Conservation (phyloP, 1,140 invertebrate species). For the Fopius arisanus region DNA sequence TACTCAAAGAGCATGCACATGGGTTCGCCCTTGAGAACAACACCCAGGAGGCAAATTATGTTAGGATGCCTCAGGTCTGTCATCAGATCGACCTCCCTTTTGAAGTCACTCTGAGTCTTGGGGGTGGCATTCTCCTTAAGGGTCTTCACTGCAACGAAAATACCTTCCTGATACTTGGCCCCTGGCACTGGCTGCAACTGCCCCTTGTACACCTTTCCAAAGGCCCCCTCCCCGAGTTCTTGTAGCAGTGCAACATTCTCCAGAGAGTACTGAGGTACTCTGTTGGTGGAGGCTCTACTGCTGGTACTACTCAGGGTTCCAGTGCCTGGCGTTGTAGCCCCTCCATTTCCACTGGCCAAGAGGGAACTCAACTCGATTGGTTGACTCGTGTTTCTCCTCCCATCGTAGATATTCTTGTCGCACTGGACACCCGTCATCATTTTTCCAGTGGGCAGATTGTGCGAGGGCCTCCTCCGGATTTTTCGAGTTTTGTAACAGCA, state of each 20-base stretch:
- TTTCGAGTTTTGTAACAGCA: conserved; percentile 60
- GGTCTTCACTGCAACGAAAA: conserved; percentile 92
- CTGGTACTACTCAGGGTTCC: conserved; percentile 64
- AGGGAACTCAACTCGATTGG: conserved; percentile 83
- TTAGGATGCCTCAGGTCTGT: conserved; percentile 94
- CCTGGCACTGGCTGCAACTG: conserved; percentile 75
- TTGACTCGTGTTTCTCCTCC: conserved; percentile 68
- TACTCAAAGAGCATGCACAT: conserved; percentile 97
- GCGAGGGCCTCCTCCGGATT: conserved; percentile 49
- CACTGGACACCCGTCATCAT: conserved; percentile 59
- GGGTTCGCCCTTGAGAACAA: conserved; percentile 89
- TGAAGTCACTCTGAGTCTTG: conserved; percentile 92
- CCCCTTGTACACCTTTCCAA: conserved; percentile 96
- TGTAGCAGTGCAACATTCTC: conserved; percentile 89
- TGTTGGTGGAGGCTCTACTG: conserved; percentile 66
- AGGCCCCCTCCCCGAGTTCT: conserved; percentile 95
- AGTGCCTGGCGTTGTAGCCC: conserved; percentile 54
- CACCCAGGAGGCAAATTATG: conserved; percentile 93
- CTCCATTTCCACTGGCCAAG: conserved; percentile 66
- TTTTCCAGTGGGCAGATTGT: conserved; percentile 59
- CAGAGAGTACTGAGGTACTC: conserved; percentile 77
- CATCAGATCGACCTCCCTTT: conserved; percentile 90
- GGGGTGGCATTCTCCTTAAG: conserved; percentile 91
- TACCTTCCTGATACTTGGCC: conserved; percentile 66
- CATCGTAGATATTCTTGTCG: conserved; percentile 81